Evolutionary conservation across 2,888 invertebrate genomes (phyloP).

Genomic region (Bellardia bayeri): DNA sequence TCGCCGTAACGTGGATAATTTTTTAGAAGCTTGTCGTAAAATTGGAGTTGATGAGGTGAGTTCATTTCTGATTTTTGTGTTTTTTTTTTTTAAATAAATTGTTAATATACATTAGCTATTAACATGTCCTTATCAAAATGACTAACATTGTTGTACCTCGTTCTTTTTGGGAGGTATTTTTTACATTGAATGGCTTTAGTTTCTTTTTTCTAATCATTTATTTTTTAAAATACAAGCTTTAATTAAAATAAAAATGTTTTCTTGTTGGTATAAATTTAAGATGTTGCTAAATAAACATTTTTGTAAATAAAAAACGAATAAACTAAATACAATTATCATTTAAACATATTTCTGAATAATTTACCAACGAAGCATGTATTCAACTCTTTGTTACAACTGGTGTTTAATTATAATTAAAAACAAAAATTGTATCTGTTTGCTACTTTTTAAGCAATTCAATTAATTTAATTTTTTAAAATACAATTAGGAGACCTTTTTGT

Average conservation of each 20-base stretch:
- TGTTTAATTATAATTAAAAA: background rate
- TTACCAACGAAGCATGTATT: constrained; percentile 23
- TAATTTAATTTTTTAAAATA: background rate
- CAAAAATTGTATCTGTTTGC: too few species aligned
- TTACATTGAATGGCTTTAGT: constrained; percentile 76
- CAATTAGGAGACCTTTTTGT: too few species aligned
- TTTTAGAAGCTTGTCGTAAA: constrained; percentile 95
- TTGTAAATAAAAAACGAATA: constrained; percentile 21
- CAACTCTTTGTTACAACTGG: constrained; percentile 2
- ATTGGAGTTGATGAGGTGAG: constrained; percentile 93
- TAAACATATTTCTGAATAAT: background rate
- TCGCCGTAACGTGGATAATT: constrained; percentile 97
- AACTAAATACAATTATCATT: constrained; percentile 5
- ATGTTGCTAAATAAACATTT: background rate
- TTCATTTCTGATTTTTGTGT: constrained; percentile 12
- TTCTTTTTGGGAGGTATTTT: constrained; percentile 17
- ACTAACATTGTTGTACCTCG: constrained; percentile 47
- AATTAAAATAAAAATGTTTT: constrained; percentile 14
- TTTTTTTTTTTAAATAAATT: constrained; percentile 6
- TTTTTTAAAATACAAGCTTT: constrained; percentile 1
- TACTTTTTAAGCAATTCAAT: background rate
- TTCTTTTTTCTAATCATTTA: constrained; percentile 41
- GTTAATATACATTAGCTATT: constrained; percentile 15
- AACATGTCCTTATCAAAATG: constrained; percentile 45
- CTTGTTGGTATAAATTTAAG: background rate